Conservation (phyloP, 2,888 invertebrate species). For the Nemotelus nigrinus region DNA sequence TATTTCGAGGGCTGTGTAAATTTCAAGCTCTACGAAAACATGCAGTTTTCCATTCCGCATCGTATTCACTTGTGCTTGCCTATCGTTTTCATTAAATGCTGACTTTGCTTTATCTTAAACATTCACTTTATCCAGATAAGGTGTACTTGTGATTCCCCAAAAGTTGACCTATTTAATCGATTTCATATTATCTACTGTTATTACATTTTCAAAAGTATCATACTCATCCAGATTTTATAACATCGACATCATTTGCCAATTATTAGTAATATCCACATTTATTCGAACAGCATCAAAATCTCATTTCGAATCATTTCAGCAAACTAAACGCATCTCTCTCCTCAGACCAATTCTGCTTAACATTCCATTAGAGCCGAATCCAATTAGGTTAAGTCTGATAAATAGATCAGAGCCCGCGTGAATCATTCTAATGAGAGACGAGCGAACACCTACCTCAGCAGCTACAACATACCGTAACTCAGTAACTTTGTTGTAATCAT, state of each 20-base stretch:
- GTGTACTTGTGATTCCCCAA: too few species aligned
- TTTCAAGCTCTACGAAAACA: too few species aligned
- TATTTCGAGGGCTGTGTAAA: too few species aligned
- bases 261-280: neutral
- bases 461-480: neutral
- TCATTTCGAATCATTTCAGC: slow-evolving; percentile 23
- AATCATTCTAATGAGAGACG: slow-evolving; percentile 48
- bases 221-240: too few species aligned
- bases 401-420: slow-evolving; percentile 48
- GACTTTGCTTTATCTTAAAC: too few species aligned
- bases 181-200: too few species aligned
- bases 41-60: too few species aligned
- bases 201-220: too few species aligned
- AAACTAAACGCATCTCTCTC: neutral
- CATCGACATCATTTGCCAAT: neutral
- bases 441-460: slow-evolving; percentile 11
- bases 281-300: slow-evolving; percentile 32
- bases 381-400: slow-evolving; percentile 50
- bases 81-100: too few species aligned
- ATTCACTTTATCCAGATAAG: too few species aligned
- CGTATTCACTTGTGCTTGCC: too few species aligned
- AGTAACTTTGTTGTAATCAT: neutral
- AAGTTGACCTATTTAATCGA: too few species aligned
- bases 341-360: slow-evolving; percentile 23
- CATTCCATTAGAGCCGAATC: slow-evolving; percentile 49